These are phyloP conservation scores for Dendronephthya gigantea DNA, from an alignment of 64 coral and sea anemone genomes.

Conservation along the genomic window DNA sequence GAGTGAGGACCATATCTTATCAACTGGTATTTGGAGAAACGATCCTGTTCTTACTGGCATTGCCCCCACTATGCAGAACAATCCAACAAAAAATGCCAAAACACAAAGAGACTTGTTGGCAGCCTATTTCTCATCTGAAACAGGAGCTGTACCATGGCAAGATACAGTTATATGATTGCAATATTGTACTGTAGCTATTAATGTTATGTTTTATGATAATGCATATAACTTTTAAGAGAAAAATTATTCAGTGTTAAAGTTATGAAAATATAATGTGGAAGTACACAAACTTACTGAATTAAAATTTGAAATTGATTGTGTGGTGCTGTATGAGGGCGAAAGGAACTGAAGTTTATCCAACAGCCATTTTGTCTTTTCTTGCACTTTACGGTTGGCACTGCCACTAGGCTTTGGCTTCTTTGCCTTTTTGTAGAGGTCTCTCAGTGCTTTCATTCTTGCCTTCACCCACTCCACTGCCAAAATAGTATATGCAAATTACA, in stretches of 20 bases:
- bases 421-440: neutral
- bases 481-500: too few species aligned
- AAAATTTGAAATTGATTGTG: neutral
- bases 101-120: neutral
- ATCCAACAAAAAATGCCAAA: neutral
- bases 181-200: neutral
- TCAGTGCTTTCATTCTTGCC: neutral
- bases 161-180: neutral
- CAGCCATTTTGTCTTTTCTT: neutral
- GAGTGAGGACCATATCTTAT: neutral
- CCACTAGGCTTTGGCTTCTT: neutral
- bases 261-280: too few species aligned
- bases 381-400: neutral
- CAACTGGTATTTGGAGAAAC: neutral
- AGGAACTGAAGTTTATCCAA: neutral
- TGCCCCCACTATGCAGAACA: neutral
- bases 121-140: neutral
- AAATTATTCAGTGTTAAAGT: too few species aligned
- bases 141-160: neutral
- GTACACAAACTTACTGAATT: too few species aligned
- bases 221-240: too few species aligned
- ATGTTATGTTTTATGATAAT: too few species aligned
- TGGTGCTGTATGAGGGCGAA: neutral
- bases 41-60: neutral
- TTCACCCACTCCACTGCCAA: neutral